phyloP scores from a whole-genome alignment of 1,140 invertebrate species.

The Nephila pilipes region DNA sequence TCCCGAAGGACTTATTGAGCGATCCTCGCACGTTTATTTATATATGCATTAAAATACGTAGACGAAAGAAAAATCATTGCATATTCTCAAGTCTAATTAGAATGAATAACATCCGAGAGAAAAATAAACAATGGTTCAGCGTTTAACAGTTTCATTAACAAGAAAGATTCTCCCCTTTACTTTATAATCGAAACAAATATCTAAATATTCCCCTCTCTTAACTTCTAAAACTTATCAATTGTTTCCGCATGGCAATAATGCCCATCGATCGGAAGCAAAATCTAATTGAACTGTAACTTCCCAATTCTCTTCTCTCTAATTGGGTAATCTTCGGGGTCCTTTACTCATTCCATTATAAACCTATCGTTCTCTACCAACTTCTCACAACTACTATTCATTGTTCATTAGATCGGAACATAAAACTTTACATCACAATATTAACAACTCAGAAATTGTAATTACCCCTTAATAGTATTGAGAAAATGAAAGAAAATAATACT shows the following conservation, averaged over 20 bases:
- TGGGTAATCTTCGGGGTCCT: conserved; percentile 17
- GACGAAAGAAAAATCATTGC: too few relatives aligned
- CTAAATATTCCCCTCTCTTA: too few relatives aligned
- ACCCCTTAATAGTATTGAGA: neutral
- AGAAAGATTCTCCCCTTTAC: too few relatives aligned
- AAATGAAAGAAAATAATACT: neutral
- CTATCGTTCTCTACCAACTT: neutral
- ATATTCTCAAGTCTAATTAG: too few relatives aligned
- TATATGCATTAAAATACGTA: too few relatives aligned
- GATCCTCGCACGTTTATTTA: too few relatives aligned
- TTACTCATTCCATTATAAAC: neutral
- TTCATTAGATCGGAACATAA: neutral
- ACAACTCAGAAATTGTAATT: neutral
- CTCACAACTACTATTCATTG: neutral
- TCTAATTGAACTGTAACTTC: conserved; percentile 45
- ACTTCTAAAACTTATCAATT: neutral
- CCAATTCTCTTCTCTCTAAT: conserved; percentile 5
- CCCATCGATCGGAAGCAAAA: conserved; percentile 14
- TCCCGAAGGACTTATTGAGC: too few relatives aligned
- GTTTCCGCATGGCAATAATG: neutral
- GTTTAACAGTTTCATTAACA: too few relatives aligned
- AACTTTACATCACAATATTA: conserved; percentile 34
- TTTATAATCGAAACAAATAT: too few relatives aligned
- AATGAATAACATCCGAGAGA: too few relatives aligned
- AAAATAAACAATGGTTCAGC: too few relatives aligned